Conservation (phyloP, 2,113 vertebrate genomes). For the Onychostoma macrolepis region DNA sequence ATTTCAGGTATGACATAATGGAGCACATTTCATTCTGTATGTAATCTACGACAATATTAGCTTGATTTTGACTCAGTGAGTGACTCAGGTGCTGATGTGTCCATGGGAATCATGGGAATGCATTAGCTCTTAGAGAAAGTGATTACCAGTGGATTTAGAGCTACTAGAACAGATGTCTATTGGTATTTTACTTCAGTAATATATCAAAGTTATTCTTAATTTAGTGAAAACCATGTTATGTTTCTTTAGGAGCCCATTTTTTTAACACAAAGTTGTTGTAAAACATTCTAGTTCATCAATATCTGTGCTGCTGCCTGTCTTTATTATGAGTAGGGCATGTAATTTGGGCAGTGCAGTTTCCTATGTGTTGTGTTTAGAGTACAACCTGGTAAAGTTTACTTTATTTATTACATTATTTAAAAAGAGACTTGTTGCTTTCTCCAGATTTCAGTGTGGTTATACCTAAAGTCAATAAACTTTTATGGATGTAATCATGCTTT, state of each 20-base stretch:
- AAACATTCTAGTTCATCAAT: conserved; percentile 45
- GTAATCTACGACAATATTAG: conserved; percentile 45
- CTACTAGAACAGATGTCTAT: conserved; percentile 42
- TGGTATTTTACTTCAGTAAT: conserved; percentile 26
- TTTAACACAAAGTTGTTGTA: conserved; percentile 12
- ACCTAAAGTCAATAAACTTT: conserved; percentile 79
- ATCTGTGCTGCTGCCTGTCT: conserved; percentile 36
- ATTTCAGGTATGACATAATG: conserved; percentile 36
- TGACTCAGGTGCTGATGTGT: conserved; percentile 44
- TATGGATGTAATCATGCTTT: conserved; percentile 70
- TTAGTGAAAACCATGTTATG: not conserved
- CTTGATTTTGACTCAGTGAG: conserved; percentile 36
- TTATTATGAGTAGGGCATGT: conserved; percentile 49
- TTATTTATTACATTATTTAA: conserved; percentile 68
- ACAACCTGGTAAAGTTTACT: conserved; percentile 62
- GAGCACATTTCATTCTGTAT: conserved; percentile 47
- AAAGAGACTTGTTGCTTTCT: conserved; percentile 48
- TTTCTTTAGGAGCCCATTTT: conserved; percentile 9
- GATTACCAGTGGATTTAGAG: conserved; percentile 31
- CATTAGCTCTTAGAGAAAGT: conserved; percentile 39
- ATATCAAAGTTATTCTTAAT: conserved; percentile 29
- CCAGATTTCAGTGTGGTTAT: conserved; percentile 70
- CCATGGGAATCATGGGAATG: conserved; percentile 33
- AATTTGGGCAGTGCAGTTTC: conserved; percentile 68
- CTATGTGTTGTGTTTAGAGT: conserved; percentile 71